Percentiles rank a stretch among this genome's conserved stretches.
These are phyloP conservation scores for Leptinotarsa tumamoca DNA, from an alignment of 2,888 invertebrate genomes.

Conservation along the genomic window DNA sequence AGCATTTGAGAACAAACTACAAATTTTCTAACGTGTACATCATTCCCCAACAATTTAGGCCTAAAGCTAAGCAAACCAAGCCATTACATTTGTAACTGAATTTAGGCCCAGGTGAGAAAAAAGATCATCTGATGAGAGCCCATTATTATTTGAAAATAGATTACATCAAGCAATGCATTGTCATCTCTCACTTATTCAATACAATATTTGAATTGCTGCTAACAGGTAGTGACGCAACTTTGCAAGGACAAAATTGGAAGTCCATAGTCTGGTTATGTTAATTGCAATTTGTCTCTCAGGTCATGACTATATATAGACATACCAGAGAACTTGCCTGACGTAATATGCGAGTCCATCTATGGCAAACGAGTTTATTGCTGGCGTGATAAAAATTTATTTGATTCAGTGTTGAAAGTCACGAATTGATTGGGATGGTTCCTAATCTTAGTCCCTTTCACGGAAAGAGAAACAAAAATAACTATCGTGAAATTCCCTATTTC, in stretches of 20 bases:
- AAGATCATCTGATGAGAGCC: background rate
- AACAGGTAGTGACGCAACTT: slow-evolving; percentile 25
- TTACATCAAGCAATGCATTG: background rate
- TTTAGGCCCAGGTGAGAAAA: no score
- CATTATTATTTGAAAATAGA: background rate
- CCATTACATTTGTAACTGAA: no score
- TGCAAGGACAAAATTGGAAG: slow-evolving; percentile 21
- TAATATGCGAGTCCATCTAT: slow-evolving; percentile 47
- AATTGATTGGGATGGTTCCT: background rate
- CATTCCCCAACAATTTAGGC: no score
- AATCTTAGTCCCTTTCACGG: background rate
- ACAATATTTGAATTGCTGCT: background rate
- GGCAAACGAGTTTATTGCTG: slow-evolving; percentile 36
- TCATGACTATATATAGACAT: slow-evolving; percentile 60
- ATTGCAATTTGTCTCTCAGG: slow-evolving; percentile 50
- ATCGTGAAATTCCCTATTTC: no score
- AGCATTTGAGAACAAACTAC: no score
- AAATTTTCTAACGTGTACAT: no score
- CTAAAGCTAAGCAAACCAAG: no score
- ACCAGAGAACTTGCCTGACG: slow-evolving; percentile 35
- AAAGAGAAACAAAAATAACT: no score
- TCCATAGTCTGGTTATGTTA: slow-evolving; percentile 40
- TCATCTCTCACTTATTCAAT: background rate
- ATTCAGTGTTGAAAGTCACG: background rate
- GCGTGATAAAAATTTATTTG: slow-evolving; percentile 8